phyloP scores from a whole-genome alignment of 2,888 invertebrate species.

The Alviniconcha strummeri region DNA sequence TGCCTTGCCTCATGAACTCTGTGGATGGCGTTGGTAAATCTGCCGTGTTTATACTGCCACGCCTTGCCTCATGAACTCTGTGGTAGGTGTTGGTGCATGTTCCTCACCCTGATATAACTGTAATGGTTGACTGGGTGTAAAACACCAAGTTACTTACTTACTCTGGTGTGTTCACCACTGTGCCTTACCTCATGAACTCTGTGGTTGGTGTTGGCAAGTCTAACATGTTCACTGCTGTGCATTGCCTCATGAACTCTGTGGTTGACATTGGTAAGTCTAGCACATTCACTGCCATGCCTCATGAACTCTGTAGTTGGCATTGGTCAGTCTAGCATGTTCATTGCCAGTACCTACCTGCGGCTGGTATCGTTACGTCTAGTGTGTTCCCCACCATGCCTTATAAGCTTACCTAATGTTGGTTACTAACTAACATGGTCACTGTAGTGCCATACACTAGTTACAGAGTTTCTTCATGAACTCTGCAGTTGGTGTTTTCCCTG shows the following conservation, averaged over 20 bases:
- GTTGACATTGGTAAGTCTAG: conserved; percentile 80
- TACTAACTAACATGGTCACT: too few species aligned
- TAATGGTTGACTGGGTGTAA: neutral
- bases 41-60: conserved; percentile 80
- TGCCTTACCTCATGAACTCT: conserved; percentile 85
- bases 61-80: conserved; percentile 84
- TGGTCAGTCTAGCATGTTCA: conserved; percentile 73
- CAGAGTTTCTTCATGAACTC: too few species aligned
- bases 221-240: conserved; percentile 78
- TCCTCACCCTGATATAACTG: neutral
- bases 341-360: too few species aligned
- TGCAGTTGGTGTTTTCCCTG: neutral
- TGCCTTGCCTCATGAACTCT: conserved; percentile 85
- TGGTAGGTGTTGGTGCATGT: conserved; percentile 80
- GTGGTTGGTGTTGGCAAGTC: conserved; percentile 81
- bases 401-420: too few species aligned
- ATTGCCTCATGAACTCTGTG: conserved; percentile 83
- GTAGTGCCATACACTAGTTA: too few species aligned
- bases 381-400: too few species aligned
- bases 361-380: too few species aligned
- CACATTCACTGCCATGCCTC: conserved; percentile 83
- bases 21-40: conserved; percentile 81
- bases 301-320: conserved; percentile 84
- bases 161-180: conserved; percentile 79
- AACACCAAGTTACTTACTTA: neutral